Conservation (phyloP, 2,888 invertebrate genomes). For the Zeuzera pyrina region DNA sequence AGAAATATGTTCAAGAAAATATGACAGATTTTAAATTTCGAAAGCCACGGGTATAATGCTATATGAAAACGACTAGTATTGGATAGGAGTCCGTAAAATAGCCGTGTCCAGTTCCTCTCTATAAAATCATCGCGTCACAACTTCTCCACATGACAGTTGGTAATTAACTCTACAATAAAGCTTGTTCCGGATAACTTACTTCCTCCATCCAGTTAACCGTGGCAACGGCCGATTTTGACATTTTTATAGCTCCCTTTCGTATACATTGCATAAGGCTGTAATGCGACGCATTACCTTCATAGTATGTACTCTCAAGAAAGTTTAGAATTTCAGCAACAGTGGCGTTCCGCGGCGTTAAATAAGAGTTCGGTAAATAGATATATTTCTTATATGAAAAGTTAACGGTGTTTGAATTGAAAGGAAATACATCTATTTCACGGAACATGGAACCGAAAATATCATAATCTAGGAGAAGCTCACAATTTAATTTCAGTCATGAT, state of each 20-base stretch:
- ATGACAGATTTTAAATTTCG: too few relatives aligned
- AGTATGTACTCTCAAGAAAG: constrained; percentile 20
- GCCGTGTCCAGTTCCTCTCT: neutral
- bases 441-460: too few relatives aligned
- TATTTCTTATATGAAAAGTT: too few relatives aligned
- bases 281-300: constrained; percentile 59
- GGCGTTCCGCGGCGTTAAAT: constrained; percentile 1
- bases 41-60: too few relatives aligned
- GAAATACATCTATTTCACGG: too few relatives aligned
- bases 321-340: neutral
- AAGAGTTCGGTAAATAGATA: too few relatives aligned
- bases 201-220: constrained; percentile 41
- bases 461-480: too few relatives aligned
- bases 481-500: too few relatives aligned
- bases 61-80: too few relatives aligned
- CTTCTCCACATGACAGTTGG: constrained; percentile 27
- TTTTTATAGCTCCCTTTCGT: constrained; percentile 63
- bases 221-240: constrained; percentile 53
- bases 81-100: too few relatives aligned
- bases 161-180: constrained; percentile 62
- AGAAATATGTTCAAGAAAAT: too few relatives aligned
- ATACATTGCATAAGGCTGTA: constrained; percentile 81
- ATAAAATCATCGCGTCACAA: constrained; percentile 2
- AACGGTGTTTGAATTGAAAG: too few relatives aligned
- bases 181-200: constrained; percentile 55